phyloP scores from a whole-genome alignment of 2,113 vertebrate species.

The Agapornis roseicollis region DNA sequence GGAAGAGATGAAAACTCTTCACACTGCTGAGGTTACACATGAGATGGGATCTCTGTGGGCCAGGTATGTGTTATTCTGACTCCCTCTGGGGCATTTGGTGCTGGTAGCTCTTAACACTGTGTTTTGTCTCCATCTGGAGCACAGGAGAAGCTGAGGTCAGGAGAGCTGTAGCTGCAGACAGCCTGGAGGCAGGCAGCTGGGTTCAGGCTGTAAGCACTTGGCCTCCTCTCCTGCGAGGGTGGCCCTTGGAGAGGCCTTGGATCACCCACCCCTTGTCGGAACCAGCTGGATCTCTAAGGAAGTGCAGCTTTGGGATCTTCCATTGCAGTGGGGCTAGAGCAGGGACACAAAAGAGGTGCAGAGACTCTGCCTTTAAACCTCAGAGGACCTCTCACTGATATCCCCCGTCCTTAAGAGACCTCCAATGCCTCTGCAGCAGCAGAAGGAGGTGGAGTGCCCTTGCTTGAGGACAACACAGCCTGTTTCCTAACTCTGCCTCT shows the following conservation, averaged over 20 bases:
- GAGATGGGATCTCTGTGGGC: neutral
- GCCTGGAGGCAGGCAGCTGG: neutral
- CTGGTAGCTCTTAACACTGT: neutral
- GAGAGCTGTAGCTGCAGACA: neutral
- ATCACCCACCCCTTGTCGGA: neutral
- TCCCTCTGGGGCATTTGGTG: neutral
- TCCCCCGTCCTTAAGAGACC: neutral
- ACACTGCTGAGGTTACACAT: neutral
- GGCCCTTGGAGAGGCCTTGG: neutral
- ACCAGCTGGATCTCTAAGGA: neutral
- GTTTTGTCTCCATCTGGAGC: neutral
- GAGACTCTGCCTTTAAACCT: neutral
- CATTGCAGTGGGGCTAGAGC: neutral
- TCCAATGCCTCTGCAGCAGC: neutral
- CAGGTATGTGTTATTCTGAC: neutral
- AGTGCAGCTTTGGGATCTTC: neutral
- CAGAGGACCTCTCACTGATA: neutral
- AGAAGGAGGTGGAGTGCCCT: neutral
- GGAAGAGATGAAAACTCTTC: neutral
- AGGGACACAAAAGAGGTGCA: neutral
- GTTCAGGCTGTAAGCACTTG: neutral
- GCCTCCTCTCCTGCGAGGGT: neutral
- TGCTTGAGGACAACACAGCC: slow-evolving; percentile 2
- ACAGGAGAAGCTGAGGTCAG: neutral
- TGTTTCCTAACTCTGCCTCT: slow-evolving; percentile 6